Base-by-base conservation (phyloP, 1,140 invertebrate species). In the Heliconius congener region DNA sequence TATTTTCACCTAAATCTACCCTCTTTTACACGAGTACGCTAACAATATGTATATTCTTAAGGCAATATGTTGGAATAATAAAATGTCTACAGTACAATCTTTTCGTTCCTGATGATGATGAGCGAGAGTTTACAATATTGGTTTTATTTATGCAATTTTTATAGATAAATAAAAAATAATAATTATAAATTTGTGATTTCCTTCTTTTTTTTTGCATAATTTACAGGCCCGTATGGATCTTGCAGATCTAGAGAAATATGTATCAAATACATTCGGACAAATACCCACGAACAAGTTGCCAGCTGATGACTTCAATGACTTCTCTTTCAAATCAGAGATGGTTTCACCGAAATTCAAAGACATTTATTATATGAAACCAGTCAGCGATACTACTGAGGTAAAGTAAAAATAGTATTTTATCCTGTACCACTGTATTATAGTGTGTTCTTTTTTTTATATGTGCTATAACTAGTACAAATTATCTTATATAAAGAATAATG, bases 321-420 rank as follows among this genome's bases (percentile, higher is more conserved):
- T 91, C 82, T 57, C 89, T 73, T 85, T 92, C 86, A 95, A 93
- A 78, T 86, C 86, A 0, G 85, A 91, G 30, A 37, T 83, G 5
- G 84, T 94, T 42, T 92, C 96, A 3, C 87, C 95, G 0, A 94
- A 96, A 74, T 98, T 98, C 89, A 95, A 95, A 73, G 96, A 96
- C 87, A 95, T 98, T 0, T 98, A 97, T 86, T 97, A 97, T 91
- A 96, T 99, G 0, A 96, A 97, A 85, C 96, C 98, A 1, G 93
- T 98, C n/a, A 97, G 97, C 86, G 97, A 98, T 87, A 88, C 96
- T 23, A 96, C 96, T 81, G 95, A 96, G 92, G 95, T 97, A 87
- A 86, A 79, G 16, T 34, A 74, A 18, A 18, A 18, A 18, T 55
- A 23, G 9, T 57, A 0, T 57, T 23, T 57, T 23, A 23, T 8